Evolutionary conservation across 2,797 vertebrate species (phyloP).

Genomic region (Sebastiscus tertius): DNA sequence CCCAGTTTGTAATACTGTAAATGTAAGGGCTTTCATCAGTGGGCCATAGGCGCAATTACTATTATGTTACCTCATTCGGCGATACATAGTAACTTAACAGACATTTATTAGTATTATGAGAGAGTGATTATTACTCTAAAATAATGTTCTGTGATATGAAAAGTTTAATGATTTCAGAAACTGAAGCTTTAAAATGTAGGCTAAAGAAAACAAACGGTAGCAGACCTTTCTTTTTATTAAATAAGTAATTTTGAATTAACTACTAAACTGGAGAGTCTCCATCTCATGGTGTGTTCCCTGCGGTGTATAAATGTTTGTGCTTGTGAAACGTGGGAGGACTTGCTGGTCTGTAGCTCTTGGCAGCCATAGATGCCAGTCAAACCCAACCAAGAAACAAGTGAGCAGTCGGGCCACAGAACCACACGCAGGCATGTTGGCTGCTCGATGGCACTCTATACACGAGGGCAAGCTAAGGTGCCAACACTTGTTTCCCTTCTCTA

Average conservation of each 20-base stretch:
- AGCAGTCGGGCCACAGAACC: neutral
- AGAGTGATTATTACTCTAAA: neutral
- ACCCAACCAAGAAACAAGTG: neutral
- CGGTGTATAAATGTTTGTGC: neutral
- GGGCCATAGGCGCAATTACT: neutral
- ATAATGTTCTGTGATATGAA: neutral
- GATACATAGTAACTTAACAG: neutral
- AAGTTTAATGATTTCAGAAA: no score
- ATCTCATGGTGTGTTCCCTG: neutral
- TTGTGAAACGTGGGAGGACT: neutral
- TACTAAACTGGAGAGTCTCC: neutral
- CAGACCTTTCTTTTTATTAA: neutral
- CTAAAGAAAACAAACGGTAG: neutral
- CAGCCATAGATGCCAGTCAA: neutral
- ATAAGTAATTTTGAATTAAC: neutral
- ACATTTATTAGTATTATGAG: neutral
- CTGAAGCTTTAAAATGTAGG: neutral
- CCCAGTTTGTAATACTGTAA: no score
- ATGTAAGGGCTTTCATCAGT: no score
- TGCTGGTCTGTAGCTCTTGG: neutral
- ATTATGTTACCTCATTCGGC: neutral
- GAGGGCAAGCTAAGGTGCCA: neutral
- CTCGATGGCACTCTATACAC: neutral
- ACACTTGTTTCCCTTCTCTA: neutral
- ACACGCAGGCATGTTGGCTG: neutral